Percentiles rank a stretch among this genome's conserved stretches.
phyloP scores from a whole-genome alignment of 2,888 invertebrate species.

The Lepidochitona cinerea region DNA sequence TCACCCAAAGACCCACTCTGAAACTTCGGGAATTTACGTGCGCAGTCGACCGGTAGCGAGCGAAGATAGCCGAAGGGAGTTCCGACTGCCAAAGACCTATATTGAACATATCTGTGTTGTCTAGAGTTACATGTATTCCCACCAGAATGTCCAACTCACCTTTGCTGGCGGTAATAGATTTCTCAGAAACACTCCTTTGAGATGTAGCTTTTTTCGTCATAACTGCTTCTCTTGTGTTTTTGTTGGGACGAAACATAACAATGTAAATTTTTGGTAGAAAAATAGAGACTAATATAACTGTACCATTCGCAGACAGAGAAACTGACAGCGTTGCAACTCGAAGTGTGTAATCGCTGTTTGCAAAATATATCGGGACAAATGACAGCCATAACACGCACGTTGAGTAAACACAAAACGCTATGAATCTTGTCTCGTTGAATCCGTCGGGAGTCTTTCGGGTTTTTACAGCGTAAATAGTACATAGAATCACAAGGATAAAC shows the following conservation, averaged over 20 bases:
- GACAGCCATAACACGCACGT: slow-evolving; percentile 76
- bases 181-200: slow-evolving; percentile 24
- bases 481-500: slow-evolving; percentile 73
- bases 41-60: too few species aligned
- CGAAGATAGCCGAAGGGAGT: too few species aligned
- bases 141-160: too few species aligned
- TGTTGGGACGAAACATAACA: slow-evolving; percentile 75
- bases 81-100: too few species aligned
- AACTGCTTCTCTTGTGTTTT: slow-evolving; percentile 76
- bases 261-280: slow-evolving; percentile 76
- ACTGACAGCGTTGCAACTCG: slow-evolving; percentile 74
- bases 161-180: too few species aligned
- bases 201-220: slow-evolving; percentile 66
- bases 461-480: slow-evolving; percentile 75
- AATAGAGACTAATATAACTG: slow-evolving; percentile 74
- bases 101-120: too few species aligned
- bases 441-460: slow-evolving; percentile 76
- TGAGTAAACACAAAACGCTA: slow-evolving; percentile 76
- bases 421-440: slow-evolving; percentile 76
- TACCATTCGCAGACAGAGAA: slow-evolving; percentile 74
- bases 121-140: too few species aligned
- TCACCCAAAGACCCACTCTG: too few species aligned
- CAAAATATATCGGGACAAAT: slow-evolving; percentile 75
- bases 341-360: slow-evolving; percentile 73
- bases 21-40: too few species aligned